These are phyloP conservation scores for Strongylocentrotus purpuratus DNA, from an alignment of 35 echinoderm and acorn worm genomes.

Conservation along the genomic window DNA sequence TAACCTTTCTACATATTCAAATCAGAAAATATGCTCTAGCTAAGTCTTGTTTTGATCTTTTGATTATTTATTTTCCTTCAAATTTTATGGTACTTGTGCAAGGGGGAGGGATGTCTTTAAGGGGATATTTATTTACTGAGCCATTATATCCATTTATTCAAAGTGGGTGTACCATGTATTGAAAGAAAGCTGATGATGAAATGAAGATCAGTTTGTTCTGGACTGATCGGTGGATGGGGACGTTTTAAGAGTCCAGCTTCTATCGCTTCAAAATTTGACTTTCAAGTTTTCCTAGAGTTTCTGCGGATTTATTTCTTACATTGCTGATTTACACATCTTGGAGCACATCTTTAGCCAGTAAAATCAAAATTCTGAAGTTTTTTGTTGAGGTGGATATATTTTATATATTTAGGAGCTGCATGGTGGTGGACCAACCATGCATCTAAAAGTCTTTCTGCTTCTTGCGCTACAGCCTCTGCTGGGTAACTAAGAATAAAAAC, in stretches of 20 bases:
- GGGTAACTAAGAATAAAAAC: neutral
- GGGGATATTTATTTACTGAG: neutral
- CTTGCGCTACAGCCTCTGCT: conserved; percentile 20
- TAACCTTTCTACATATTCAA: neutral
- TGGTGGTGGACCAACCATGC: neutral
- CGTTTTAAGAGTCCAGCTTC: neutral
- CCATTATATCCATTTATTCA: neutral
- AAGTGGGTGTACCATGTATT: neutral
- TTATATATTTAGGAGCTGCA: neutral
- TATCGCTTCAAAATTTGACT: neutral
- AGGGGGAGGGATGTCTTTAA: neutral
- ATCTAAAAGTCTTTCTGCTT: neutral
- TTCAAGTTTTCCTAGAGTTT: neutral
- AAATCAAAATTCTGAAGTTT: neutral
- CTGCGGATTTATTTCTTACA: neutral
- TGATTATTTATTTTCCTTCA: neutral
- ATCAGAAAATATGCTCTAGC: neutral
- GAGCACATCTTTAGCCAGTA: neutral
- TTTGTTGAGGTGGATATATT: neutral
- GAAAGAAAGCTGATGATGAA: neutral
- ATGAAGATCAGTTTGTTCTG: neutral
- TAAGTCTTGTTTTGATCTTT: neutral
- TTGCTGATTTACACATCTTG: neutral
- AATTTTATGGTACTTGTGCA: neutral
- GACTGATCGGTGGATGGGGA: neutral